A percentile compares a stretch with the other conserved stretches of the same genome.
These are phyloP conservation scores for Oreochromis mossambicus DNA, from an alignment of 2,797 vertebrate species.

Conservation along the genomic window DNA sequence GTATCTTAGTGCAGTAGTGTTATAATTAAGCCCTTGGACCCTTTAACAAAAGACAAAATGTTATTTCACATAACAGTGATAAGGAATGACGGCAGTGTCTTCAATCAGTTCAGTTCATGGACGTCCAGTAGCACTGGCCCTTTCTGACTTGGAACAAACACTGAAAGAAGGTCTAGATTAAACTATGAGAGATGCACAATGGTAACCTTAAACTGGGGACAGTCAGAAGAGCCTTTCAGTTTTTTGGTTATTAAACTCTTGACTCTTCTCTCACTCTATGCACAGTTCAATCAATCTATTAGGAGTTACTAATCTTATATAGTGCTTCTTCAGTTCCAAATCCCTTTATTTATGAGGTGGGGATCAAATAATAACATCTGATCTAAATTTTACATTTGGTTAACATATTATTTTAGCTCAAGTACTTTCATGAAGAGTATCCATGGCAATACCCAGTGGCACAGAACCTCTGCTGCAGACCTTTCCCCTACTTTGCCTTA, in stretches of 20 bases:
- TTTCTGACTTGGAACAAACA: not conserved
- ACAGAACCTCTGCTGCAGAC: not conserved
- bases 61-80: not conserved
- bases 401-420: not conserved
- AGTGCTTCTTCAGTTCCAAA: accelerated
- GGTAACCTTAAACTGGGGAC: not conserved
- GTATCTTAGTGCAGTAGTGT: not conserved
- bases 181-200: not conserved
- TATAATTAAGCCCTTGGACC: not conserved
- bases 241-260: not conserved
- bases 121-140: not conserved
- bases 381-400: not conserved
- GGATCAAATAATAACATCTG: not conserved
- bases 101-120: not conserved
- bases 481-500: not conserved
- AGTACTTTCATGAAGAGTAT: not conserved
- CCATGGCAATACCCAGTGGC: not conserved
- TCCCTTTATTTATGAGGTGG: not conserved
- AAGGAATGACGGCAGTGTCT: not conserved
- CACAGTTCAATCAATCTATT: not conserved
- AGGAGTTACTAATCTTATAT: not conserved
- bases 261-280: not conserved
- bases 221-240: not conserved
- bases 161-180: not conserved
- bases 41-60: not conserved